Conservation (phyloP, 2,888 invertebrate species). For the Pterostichus madidus region DNA sequence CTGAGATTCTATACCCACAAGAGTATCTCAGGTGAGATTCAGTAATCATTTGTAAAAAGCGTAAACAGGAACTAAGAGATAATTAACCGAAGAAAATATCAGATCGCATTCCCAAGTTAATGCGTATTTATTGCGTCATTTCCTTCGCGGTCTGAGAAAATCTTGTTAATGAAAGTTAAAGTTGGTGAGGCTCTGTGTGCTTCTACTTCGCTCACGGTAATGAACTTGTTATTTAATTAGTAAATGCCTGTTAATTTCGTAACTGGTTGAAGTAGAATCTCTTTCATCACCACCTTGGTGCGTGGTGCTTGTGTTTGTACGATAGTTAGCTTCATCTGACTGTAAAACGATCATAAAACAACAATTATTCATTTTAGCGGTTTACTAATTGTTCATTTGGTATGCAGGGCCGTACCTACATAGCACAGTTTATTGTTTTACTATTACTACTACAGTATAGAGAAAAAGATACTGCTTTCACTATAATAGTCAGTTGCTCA, state of each 20-base stretch:
- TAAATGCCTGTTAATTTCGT: constrained; percentile 48
- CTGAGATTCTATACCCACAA: neutral
- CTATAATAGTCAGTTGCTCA: too few relatives aligned
- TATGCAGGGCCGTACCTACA: neutral
- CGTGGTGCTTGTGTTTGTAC: neutral
- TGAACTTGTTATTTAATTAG: constrained; percentile 61
- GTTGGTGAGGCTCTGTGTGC: neutral
- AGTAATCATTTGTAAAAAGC: neutral
- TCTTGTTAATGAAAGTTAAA: constrained; percentile 49
- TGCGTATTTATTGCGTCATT: constrained; percentile 48
- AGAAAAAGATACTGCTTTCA: too few relatives aligned
- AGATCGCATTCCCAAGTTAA: constrained; percentile 42
- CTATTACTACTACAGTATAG: too few relatives aligned
- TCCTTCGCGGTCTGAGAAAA: constrained; percentile 55
- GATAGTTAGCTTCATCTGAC: constrained; percentile 6
- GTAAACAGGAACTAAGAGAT: constrained; percentile 23
- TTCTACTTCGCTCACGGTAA: constrained; percentile 12
- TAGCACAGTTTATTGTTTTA: neutral
- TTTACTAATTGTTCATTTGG: neutral
- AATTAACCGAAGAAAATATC: constrained; percentile 35
- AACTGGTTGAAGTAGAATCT: constrained; percentile 17
- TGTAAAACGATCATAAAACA: neutral
- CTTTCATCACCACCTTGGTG: neutral
- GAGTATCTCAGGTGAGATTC: neutral
- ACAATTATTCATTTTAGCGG: constrained; percentile 2